phyloP scores from a whole-genome alignment of 2,797 vertebrate genomes.

The Helarctos malayanus region DNA sequence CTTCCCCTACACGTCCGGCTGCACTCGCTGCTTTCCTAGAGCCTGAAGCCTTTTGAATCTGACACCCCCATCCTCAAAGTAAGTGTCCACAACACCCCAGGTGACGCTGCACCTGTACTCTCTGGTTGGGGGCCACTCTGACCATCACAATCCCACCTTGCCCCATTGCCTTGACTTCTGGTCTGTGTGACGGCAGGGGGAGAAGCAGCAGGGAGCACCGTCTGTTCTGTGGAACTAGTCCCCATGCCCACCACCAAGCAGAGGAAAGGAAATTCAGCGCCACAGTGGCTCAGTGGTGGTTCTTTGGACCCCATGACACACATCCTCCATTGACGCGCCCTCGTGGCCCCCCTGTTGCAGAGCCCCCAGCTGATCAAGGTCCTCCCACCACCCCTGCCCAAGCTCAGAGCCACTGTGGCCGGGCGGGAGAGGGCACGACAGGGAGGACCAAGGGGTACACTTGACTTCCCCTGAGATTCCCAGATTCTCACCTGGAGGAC shows the following conservation, averaged over 20 bases:
- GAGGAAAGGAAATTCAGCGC: background rate
- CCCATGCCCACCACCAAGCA: background rate
- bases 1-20: background rate
- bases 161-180: background rate
- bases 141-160: background rate
- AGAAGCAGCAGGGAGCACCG: background rate
- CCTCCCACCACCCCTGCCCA: background rate
- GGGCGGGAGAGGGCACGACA: background rate
- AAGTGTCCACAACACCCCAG: background rate
- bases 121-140: background rate
- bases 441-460: too few relatives aligned
- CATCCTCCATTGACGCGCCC: background rate
- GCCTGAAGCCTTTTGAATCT: background rate
- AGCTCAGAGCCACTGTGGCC: background rate
- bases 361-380: background rate
- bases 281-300: background rate
- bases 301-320: background rate
- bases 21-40: background rate
- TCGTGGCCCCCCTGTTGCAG: background rate
- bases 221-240: background rate
- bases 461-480: background rate
- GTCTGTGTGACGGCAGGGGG: background rate
- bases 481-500: background rate
- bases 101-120: background rate
- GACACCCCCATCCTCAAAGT: background rate